phyloP scores from a whole-genome alignment of 2,113 vertebrate genomes.

The Eptesicus fuscus region DNA sequence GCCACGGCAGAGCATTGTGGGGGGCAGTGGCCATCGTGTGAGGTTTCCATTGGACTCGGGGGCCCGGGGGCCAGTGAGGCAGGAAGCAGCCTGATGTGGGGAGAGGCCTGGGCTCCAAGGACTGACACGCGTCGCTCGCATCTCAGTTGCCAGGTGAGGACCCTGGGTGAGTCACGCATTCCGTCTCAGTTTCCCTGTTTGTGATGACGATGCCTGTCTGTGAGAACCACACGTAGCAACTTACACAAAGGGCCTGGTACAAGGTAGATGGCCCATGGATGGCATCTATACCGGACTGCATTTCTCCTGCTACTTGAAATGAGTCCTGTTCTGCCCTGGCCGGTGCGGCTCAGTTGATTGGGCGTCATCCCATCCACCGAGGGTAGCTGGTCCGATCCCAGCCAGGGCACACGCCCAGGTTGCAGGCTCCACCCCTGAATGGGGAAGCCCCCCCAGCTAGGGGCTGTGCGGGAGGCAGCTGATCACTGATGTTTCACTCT shows the following conservation, averaged over 20 bases:
- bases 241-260: background rate
- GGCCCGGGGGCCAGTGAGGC: background rate
- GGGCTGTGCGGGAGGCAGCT: no score
- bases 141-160: background rate
- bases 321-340: no score
- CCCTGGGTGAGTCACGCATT: background rate
- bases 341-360: no score
- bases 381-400: no score
- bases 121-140: background rate
- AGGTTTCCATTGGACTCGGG: background rate
- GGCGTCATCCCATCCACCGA: no score
- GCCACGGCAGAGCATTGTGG: accelerated
- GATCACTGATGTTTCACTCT: no score
- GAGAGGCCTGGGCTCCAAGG: background rate
- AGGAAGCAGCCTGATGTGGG: background rate
- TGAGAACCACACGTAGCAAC: background rate
- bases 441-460: no score
- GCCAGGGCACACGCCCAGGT: no score
- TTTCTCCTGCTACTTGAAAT: background rate
- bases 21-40: background rate
- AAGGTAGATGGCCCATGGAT: background rate
- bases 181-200: background rate
- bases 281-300: accelerated
- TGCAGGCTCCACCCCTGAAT: no score
- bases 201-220: background rate